Evolutionary conservation across 2,113 vertebrate genomes (phyloP).

Genomic region (Petaurus breviceps): DNA sequence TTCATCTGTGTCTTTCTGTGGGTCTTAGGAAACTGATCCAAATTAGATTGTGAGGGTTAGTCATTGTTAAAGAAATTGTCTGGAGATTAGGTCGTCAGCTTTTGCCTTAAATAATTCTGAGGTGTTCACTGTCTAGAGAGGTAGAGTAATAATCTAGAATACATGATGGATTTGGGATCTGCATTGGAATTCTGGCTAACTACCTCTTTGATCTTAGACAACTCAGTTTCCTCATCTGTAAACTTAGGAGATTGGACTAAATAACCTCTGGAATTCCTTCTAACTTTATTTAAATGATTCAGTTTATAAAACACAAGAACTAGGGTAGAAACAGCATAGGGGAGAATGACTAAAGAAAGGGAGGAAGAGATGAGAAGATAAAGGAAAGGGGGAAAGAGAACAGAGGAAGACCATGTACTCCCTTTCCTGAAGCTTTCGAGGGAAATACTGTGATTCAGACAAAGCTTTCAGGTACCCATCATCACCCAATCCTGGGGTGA

Average conservation of each 20-base stretch:
- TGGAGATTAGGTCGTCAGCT: background rate
- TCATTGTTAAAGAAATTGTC: background rate
- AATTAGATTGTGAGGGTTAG: background rate
- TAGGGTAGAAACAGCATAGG: background rate
- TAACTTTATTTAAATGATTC: background rate
- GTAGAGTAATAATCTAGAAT: background rate
- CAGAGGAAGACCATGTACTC: background rate
- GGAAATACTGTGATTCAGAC: background rate
- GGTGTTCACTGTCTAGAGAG: background rate
- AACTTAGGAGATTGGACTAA: background rate
- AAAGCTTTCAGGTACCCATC: background rate
- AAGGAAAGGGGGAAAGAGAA: background rate
- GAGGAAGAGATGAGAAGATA: background rate
- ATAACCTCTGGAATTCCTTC: background rate
- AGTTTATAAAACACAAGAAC: background rate
- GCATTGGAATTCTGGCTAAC: background rate
- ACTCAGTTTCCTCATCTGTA: background rate
- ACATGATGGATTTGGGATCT: background rate
- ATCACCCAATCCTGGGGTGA: background rate
- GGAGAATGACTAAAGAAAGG: background rate
- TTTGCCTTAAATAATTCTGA: background rate
- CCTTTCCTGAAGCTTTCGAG: background rate
- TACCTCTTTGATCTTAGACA: background rate
- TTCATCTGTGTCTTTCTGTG: background rate
- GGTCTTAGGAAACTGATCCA: background rate